These are phyloP conservation scores for Urocynchramus pylzowi DNA, from an alignment of 2,113 vertebrate species.

Conservation along the genomic window DNA sequence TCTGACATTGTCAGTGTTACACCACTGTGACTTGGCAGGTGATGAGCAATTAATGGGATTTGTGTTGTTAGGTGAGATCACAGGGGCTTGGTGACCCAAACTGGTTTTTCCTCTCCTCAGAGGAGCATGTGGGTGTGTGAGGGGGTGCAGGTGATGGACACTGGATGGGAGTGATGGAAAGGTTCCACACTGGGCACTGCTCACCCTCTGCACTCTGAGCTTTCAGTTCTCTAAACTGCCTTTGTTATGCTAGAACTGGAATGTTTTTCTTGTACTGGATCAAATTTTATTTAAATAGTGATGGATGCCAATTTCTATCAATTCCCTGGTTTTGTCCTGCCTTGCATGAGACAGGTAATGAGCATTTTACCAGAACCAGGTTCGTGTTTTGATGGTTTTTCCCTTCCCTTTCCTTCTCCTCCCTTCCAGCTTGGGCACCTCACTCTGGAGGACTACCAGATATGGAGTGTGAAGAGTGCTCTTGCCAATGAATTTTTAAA, in stretches of 20 bases:
- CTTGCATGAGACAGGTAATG: background rate
- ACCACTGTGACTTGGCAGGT: background rate
- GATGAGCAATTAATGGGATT: background rate
- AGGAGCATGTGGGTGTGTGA: background rate
- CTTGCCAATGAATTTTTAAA: slow-evolving; percentile 97
- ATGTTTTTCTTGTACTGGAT: background rate
- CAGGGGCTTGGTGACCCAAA: background rate
- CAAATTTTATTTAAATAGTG: background rate
- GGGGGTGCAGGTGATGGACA: too few relatives aligned
- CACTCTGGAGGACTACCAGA: slow-evolving; percentile 97
- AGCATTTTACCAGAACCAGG: background rate
- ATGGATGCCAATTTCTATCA: background rate
- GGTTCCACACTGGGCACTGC: background rate
- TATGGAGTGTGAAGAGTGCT: slow-evolving; percentile 97
- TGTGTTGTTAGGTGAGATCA: background rate
- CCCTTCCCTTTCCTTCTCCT: background rate
- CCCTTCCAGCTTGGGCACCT: slow-evolving; percentile 85
- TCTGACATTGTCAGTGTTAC: background rate
- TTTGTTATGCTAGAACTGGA: background rate
- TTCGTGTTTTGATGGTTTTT: background rate
- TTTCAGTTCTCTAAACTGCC: background rate
- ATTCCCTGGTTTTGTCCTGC: background rate
- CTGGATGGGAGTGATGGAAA: background rate
- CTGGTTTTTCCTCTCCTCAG: background rate
- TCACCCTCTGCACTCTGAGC: background rate